Conservation (phyloP, 2,113 vertebrate genomes). For the Hypomesus transpacificus region DNA sequence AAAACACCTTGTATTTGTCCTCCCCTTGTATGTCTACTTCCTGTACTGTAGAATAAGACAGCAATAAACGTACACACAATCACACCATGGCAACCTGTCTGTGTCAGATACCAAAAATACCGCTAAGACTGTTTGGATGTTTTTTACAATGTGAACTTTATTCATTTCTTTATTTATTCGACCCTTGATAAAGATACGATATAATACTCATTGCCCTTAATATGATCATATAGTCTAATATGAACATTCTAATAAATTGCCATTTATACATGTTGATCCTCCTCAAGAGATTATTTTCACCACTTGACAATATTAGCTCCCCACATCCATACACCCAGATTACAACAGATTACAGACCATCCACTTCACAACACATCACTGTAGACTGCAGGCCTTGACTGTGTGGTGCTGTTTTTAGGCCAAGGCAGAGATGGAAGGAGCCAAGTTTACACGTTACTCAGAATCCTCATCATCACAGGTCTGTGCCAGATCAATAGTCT, state of each 20-base stretch:
- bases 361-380: too few relatives aligned
- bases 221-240: slow-evolving; percentile 70
- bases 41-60: slow-evolving; percentile 50
- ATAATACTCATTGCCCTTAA: slow-evolving; percentile 78
- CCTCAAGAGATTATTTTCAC: slow-evolving; percentile 46
- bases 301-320: slow-evolving; percentile 48
- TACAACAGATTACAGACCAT: slow-evolving; percentile 29
- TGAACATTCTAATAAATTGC: slow-evolving; percentile 70
- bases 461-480: background rate
- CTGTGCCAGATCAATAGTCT: background rate
- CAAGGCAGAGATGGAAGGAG: too few relatives aligned
- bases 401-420: background rate
- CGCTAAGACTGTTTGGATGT: slow-evolving; percentile 61
- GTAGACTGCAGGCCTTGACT: background rate
- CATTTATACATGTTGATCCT: slow-evolving; percentile 64
- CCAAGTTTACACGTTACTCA: too few relatives aligned
- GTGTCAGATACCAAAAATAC: slow-evolving; percentile 31
- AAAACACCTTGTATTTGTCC: slow-evolving; percentile 54
- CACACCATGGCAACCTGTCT: slow-evolving; percentile 20
- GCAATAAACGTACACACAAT: slow-evolving; percentile 71
- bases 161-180: slow-evolving; percentile 72
- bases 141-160: slow-evolving; percentile 88
- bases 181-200: slow-evolving; percentile 81
- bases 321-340: slow-evolving; percentile 37
- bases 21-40: slow-evolving; percentile 55